A percentile compares a stretch with the other conserved stretches of the same genome.
phyloP scores from a whole-genome alignment of 2,113 vertebrate genomes.

The Tor tambroides region DNA sequence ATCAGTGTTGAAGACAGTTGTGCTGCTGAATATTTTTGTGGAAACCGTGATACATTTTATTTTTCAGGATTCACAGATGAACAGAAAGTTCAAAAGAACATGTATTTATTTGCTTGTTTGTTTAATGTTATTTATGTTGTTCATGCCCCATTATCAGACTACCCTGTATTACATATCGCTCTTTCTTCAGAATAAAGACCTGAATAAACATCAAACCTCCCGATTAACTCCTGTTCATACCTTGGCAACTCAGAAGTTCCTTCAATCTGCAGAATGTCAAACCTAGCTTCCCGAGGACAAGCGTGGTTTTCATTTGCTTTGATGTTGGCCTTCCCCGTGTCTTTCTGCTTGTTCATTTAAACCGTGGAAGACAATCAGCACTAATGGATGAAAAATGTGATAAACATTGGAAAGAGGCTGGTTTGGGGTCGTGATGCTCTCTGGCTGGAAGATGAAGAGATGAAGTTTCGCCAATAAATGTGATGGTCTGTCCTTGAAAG shows the following conservation, averaged over 20 bases:
- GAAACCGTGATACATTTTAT: too few species aligned
- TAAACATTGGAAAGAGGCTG: conserved; percentile 36
- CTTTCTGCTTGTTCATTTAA: conserved; percentile 39
- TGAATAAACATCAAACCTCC: not conserved
- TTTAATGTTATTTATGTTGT: too few species aligned
- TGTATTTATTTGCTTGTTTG: too few species aligned
- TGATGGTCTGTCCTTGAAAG: conserved; percentile 2
- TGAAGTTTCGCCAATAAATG: not conserved
- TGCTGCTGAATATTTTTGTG: too few species aligned
- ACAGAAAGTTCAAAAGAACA: too few species aligned
- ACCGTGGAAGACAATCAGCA: conserved; percentile 37
- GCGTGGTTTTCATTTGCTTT: conserved; percentile 12
- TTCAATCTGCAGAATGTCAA: not conserved
- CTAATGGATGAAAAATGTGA: conserved; percentile 38
- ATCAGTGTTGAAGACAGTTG: too few species aligned
- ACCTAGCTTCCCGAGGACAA: conserved; percentile 16
- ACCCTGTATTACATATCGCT: too few species aligned
- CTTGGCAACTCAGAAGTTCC: conserved; percentile 11
- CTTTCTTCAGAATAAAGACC: too few species aligned
- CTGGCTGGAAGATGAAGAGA: conserved; percentile 7
- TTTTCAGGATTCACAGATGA: too few species aligned
- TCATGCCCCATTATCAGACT: too few species aligned
- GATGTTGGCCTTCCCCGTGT: not conserved
- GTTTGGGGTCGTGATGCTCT: conserved; percentile 16
- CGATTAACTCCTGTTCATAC: not conserved